A percentile compares a stretch with the other conserved stretches of the same genome.
Conservation (phyloP, 1,140 invertebrate species). For the Sogatella furcifera region DNA sequence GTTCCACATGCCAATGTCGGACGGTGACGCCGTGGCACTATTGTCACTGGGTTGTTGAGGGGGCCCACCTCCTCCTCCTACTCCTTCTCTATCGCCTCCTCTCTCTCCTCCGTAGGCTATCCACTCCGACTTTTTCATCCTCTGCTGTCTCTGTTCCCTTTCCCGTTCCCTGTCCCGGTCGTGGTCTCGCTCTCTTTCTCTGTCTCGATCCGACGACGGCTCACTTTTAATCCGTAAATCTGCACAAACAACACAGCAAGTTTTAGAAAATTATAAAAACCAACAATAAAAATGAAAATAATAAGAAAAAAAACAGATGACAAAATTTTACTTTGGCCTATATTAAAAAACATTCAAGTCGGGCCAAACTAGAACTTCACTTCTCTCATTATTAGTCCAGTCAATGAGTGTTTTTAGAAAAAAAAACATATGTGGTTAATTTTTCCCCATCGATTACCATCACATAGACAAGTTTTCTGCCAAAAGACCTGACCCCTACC, state of each 20-base stretch:
- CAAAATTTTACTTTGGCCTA: too few relatives aligned
- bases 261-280: too few relatives aligned
- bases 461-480: too few relatives aligned
- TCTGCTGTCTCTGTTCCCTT: constrained; percentile 4
- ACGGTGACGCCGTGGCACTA: background rate
- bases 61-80: constrained; percentile 18
- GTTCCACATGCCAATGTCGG: constrained; percentile 15
- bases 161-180: constrained; percentile 14
- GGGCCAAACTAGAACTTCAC: too few relatives aligned
- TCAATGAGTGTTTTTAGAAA: too few relatives aligned
- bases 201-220: constrained; percentile 23
- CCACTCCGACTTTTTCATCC: constrained; percentile 8
- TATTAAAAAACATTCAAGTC: too few relatives aligned
- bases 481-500: too few relatives aligned
- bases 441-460: too few relatives aligned
- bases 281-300: too few relatives aligned
- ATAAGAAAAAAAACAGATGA: too few relatives aligned
- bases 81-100: constrained; percentile 31
- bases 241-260: constrained; percentile 24
- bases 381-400: too few relatives aligned
- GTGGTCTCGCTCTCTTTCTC: background rate
- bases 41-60: background rate
- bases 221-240: constrained; percentile 53
- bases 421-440: too few relatives aligned
- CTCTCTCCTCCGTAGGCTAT: constrained; percentile 28